phyloP scores from a whole-genome alignment of 2,888 invertebrate species.

The Machimus atricapillus region DNA sequence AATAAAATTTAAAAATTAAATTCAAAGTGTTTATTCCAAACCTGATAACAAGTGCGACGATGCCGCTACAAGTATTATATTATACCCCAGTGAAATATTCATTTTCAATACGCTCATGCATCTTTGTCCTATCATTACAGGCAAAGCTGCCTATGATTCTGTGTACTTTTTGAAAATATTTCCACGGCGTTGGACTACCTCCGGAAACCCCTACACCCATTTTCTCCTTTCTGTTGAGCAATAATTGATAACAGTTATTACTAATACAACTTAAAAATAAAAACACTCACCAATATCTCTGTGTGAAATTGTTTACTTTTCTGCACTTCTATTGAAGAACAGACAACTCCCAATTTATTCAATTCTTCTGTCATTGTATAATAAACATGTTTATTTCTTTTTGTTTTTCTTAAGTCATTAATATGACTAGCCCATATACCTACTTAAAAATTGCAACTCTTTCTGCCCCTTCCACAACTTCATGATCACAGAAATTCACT shows the following conservation, averaged over 20 bases:
- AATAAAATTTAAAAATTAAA: no score
- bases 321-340: not conserved
- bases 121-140: not conserved
- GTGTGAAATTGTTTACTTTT: not conserved
- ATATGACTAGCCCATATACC: not conserved
- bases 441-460: not conserved
- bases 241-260: not conserved
- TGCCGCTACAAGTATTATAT: no score
- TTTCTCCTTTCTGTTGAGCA: not conserved
- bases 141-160: not conserved
- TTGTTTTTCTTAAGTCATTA: not conserved
- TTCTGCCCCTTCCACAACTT: no score
- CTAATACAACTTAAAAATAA: not conserved
- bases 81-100: no score
- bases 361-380: not conserved
- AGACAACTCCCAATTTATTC: not conserved
- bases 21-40: no score
- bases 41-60: no score
- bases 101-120: not conserved
- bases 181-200: not conserved
- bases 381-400: not conserved
- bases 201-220: not conserved
- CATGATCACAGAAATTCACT: no score
- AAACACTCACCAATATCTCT: not conserved
- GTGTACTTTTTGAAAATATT: not conserved